Percentiles rank a stretch among this genome's conserved stretches.
These are phyloP conservation scores for Parelbella ahira DNA, from an alignment of 2,888 invertebrate species.

Conservation along the genomic window DNA sequence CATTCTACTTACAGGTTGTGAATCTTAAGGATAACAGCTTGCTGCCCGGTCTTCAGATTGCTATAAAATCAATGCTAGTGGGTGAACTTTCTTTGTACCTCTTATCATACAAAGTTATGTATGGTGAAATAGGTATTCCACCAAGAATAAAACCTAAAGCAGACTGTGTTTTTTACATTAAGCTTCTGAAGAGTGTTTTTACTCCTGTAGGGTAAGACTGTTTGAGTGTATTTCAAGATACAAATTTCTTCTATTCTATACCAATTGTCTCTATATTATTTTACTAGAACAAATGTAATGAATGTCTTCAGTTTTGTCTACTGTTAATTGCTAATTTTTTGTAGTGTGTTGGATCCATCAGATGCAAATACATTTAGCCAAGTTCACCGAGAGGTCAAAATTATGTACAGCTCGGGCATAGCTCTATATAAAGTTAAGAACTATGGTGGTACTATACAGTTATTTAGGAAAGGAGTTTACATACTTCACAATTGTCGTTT, in stretches of 20 bases:
- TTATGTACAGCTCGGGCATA: constrained; percentile 83
- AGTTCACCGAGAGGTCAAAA: constrained; percentile 80
- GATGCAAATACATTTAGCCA: constrained; percentile 82
- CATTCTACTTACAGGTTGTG: constrained; percentile 49
- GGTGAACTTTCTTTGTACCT: constrained; percentile 89
- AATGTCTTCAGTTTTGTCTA: too few species aligned
- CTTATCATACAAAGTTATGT: constrained; percentile 86
- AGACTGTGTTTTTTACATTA: constrained; percentile 87
- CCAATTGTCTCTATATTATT: too few species aligned
- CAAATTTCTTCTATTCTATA: too few species aligned
- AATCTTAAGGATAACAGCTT: constrained; percentile 63
- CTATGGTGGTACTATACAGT: constrained; percentile 59
- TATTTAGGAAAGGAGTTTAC: constrained; percentile 82
- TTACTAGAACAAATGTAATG: too few species aligned
- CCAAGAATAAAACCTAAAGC: constrained; percentile 88
- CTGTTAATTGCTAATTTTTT: too few species aligned
- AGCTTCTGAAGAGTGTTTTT: constrained; percentile 81
- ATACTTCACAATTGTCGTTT: constrained; percentile 84
- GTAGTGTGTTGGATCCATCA: constrained; percentile 59
- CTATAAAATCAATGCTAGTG: constrained; percentile 87
- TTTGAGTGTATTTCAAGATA: too few species aligned
- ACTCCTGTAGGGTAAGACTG: constrained; percentile 50
- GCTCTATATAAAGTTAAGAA: constrained; percentile 79
- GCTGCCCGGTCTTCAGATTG: constrained; percentile 85
- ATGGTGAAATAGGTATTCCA: constrained; percentile 86